Percentiles rank a stretch among this genome's conserved stretches.
Evolutionary conservation across 1,140 invertebrate genomes (phyloP).

Genomic region (Lamellibrachia luymesi): DNA sequence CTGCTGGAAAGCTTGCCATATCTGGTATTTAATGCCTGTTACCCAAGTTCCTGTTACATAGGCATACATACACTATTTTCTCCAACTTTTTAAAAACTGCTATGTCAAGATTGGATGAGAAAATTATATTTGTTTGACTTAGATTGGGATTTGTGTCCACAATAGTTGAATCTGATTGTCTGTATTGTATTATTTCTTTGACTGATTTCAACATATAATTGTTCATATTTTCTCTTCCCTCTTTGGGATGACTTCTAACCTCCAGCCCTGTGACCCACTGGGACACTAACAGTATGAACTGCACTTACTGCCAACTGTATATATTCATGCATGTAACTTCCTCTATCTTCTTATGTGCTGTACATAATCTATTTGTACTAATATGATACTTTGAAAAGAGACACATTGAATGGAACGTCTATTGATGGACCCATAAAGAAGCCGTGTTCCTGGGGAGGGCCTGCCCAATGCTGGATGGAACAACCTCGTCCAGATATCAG

Average conservation of each 20-base stretch:
- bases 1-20: no score
- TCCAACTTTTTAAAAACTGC: no score
- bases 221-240: background rate
- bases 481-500: background rate
- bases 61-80: no score
- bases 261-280: background rate
- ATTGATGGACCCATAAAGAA: background rate
- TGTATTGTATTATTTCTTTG: no score
- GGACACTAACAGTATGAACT: background rate
- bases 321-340: background rate
- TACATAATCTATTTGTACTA: background rate
- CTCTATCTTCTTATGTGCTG: background rate
- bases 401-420: background rate
- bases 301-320: background rate
- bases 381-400: background rate
- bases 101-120: no score
- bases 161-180: no score
- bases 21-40: no score
- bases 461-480: background rate
- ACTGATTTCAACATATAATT: background rate
- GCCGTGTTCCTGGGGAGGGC: background rate
- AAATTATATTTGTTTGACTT: no score
- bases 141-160: no score
- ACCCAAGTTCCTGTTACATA: no score
- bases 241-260: background rate